Base-by-base conservation (phyloP, 2,113 vertebrate species). In the Sterrhoptilus dennistouni region DNA sequence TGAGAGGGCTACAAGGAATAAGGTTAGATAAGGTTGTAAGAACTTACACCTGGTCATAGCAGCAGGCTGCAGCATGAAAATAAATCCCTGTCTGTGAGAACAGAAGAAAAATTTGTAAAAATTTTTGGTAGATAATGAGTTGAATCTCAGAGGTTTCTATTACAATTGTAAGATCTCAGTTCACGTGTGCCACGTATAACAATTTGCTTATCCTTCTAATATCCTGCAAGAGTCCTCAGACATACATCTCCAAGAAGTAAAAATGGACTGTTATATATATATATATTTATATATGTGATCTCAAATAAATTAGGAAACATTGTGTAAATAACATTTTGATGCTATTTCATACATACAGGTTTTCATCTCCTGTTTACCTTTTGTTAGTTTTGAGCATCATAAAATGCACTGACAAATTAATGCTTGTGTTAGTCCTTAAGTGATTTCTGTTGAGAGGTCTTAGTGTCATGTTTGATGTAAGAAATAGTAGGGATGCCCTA, bases 171-270 rank as follows among this genome's bases (percentile, higher is more conserved):
- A 74, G 9, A 76, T 21, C 1, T 54, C 47, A 42, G 28, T 31
- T 79, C 3, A 12, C 2, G 1, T 27, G 8, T 56, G 22, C 16
- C 29, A 31, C 0, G 0, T 7, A 4, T 45, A 61, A 72, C 71
- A 18, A 3, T 52, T 60, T 87, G 22, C 11, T 35, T 8, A 2
- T 59, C 5, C 35, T 70, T 44, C 63, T 88, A 7, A 11, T 27
- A 14, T 70, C 40, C 25, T 47, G 8, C 15, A 69, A 38, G 22
- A 74, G 50, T 56, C 20, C 7, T 89, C 9, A 76, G n/a, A 24
- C 2, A 5, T 60, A 47, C 1, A 33, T 56, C 36, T 71, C 19
- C 14, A 68, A 27, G 19, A 81, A 81, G 4, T 69, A 81, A 36
- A 35, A 66, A 9, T 13, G 56, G 6, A 44, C 38, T n/a, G 1